Evolutionary conservation across 2,113 vertebrate species (phyloP).

Genomic region (Pterocles gutturalis): DNA sequence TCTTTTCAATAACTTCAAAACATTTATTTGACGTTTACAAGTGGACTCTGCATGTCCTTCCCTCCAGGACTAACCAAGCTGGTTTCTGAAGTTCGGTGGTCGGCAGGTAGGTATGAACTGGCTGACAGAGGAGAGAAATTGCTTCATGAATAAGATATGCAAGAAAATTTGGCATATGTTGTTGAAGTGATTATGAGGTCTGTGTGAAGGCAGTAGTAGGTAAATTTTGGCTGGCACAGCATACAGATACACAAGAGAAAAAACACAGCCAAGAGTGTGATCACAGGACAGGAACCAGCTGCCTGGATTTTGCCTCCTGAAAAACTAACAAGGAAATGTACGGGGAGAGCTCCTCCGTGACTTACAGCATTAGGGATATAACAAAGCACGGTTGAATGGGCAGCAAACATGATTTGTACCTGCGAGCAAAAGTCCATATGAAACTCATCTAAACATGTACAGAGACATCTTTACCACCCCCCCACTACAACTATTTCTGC

Average conservation of each 20-base stretch:
- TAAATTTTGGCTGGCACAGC: conserved; percentile 70
- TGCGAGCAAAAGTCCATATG: not conserved
- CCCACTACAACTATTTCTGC: not conserved
- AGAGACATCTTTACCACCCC: not conserved
- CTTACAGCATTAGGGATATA: not conserved
- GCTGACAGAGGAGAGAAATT: not conserved
- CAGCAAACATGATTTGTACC: not conserved
- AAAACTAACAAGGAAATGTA: conserved; percentile 50
- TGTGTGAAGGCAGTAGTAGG: conserved; percentile 68
- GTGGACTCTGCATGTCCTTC: not conserved
- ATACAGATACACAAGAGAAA: conserved; percentile 58
- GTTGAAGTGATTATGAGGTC: conserved; percentile 61
- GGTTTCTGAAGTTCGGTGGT: not conserved
- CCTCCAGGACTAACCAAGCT: not conserved
- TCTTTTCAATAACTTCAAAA: not conserved
- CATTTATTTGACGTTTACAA: not conserved
- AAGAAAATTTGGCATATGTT: conserved; percentile 41
- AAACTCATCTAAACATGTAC: not conserved
- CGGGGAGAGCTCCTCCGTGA: not conserved
- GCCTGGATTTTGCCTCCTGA: conserved; percentile 61
- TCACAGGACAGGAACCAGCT: conserved; percentile 63
- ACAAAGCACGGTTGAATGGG: not conserved
- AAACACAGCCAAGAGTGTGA: conserved; percentile 58
- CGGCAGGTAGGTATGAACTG: not conserved
- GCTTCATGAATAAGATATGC: not conserved